Evolutionary conservation across 1,140 invertebrate genomes (phyloP).

Genomic region (Drosophila ogumai): DNA sequence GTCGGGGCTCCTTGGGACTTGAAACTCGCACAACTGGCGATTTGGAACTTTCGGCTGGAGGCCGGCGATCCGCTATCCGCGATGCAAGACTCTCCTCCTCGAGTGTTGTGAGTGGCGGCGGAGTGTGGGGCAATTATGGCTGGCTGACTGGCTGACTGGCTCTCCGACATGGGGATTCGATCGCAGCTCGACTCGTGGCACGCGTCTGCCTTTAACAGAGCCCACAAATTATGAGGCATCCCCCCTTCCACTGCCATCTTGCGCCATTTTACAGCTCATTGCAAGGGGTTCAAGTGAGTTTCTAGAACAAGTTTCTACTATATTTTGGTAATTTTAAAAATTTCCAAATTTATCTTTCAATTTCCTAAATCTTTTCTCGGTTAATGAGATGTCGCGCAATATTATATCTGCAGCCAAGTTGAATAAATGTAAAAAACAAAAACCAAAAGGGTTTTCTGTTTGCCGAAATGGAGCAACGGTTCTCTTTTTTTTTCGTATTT

Average conservation of each 20-base stretch:
- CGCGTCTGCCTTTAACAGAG: constrained; percentile 50
- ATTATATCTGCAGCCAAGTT: background rate
- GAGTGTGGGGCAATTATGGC: constrained; percentile 63
- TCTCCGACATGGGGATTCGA: constrained; percentile 30
- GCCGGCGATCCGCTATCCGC: background rate
- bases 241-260: background rate
- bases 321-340: background rate
- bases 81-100: constrained; percentile 10
- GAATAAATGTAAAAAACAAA: constrained; percentile 4
- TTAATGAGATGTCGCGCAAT: constrained; percentile 3
- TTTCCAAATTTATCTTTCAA: background rate
- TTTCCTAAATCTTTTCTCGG: background rate
- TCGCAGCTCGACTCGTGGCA: constrained; percentile 65
- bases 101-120: constrained; percentile 25
- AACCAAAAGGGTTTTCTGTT: constrained; percentile 44
- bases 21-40: constrained; percentile 10
- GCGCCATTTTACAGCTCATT: constrained; percentile 4
- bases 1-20: constrained; percentile 28
- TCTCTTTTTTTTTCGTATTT: constrained; percentile 7
- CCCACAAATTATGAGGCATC: constrained; percentile 33
- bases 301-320: background rate
- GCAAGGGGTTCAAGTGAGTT: background rate
- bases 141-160: background rate
- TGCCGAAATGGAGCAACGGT: constrained; percentile 44
- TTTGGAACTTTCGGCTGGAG: constrained; percentile 9